Base-by-base conservation (phyloP, 2,888 invertebrate species). In the Ophion costatus region DNA sequence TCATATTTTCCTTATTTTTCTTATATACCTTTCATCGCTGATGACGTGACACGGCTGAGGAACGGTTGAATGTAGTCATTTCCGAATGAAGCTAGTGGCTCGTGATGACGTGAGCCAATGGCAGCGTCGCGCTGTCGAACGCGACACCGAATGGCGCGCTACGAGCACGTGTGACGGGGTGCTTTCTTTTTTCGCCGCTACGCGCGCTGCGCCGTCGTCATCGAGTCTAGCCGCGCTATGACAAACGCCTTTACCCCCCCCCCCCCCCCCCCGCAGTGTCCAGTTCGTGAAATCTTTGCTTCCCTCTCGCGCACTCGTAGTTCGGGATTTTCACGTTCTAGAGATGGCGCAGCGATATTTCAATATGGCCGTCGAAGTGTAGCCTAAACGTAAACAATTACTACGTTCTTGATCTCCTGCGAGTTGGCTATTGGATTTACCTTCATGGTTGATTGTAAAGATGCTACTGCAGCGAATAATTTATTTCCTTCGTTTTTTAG, bases 1-100 rank as follows among this genome's bases (percentile, higher is more conserved):
- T 77, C 63, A n/a, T 51, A 56, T 70, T 67, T 61, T 66, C n/a
- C 42, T 24, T 74, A 67, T 66, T 80, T 63, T 51, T 45, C 22
- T 71, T 22, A 38, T 63, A 29, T 71, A 51, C 51, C 3, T 33
- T 11, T 20, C 42, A 45, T 51, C 51, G 64, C 64, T 17, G 51
- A 51, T 51, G 51, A 51, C 51, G 51, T 17, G 14, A 51, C 4
- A 0, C 17, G 51, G 11, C 45, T 11, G 11, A 45, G 3, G 45
- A 45, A 45, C 45, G 45, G 4, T 51, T 14, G 17, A 51, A 51
- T 11, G 4, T 51, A 51, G 51, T 51, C 17, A 17, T 51, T 38
- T 38, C 14, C 0, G 17, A 17, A 51, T 51, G 51, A 51, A 51
- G 51, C 14, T 51, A 5, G 14, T 14, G 51, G 51, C 3, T 38